Evolutionary conservation across 1,140 invertebrate genomes (phyloP).

Genomic region (Achroia grisella): DNA sequence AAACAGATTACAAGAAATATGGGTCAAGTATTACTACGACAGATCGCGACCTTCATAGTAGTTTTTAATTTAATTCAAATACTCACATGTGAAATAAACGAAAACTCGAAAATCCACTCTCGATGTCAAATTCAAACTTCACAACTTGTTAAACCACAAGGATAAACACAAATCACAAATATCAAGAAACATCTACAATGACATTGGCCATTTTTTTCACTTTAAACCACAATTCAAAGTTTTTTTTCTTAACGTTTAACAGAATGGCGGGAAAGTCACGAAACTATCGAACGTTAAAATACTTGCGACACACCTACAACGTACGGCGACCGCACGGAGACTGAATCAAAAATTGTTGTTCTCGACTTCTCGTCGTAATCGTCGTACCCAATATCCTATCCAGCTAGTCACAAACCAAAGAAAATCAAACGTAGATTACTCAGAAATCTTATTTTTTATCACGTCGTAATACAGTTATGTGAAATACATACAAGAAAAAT

Average conservation of each 20-base stretch:
- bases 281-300: neutral
- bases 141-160: conserved; percentile 16
- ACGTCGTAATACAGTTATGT: too few relatives aligned
- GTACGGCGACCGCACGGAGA: conserved; percentile 37
- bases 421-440: too few relatives aligned
- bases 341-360: conserved; percentile 13
- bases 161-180: conserved; percentile 8
- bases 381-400: conserved; percentile 8
- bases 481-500: too few relatives aligned
- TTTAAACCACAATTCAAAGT: conserved; percentile 13
- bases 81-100: conserved; percentile 12
- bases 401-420: too few relatives aligned
- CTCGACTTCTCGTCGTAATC: conserved; percentile 8
- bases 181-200: conserved; percentile 13
- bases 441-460: too few relatives aligned
- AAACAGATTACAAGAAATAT: too few relatives aligned
- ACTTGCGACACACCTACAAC: conserved; percentile 15
- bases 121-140: conserved; percentile 13
- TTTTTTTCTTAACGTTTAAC: conserved; percentile 20
- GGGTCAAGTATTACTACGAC: too few relatives aligned
- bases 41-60: too few relatives aligned
- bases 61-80: neutral
- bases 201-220: conserved; percentile 21
- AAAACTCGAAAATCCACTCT: conserved; percentile 14
- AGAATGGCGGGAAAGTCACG: conserved; percentile 19